These are phyloP conservation scores for Phyllotreta cruciferae DNA, from an alignment of 2,888 invertebrate genomes.

Conservation along the genomic window DNA sequence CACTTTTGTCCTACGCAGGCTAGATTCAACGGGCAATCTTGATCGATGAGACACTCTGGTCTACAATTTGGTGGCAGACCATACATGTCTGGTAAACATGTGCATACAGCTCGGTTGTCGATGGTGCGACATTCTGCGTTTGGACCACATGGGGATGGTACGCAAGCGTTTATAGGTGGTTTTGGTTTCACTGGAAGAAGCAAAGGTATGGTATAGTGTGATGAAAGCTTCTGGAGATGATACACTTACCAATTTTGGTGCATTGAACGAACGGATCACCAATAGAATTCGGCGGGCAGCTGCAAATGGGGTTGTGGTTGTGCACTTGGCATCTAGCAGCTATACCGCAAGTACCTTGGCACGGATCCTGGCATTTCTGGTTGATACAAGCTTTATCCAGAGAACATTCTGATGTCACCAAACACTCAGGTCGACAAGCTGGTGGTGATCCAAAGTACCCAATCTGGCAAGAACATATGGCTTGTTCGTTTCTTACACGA, in stretches of 20 bases:
- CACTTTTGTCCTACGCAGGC: constrained; percentile 78
- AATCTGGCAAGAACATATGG: constrained; percentile 69
- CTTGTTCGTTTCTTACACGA: constrained; percentile 63
- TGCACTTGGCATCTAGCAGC: constrained; percentile 67
- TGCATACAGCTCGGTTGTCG: constrained; percentile 73
- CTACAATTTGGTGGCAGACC: constrained; percentile 81
- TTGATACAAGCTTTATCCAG: constrained; percentile 68
- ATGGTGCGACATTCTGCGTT: constrained; percentile 72
- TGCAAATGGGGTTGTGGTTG: constrained; percentile 71
- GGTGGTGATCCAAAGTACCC: constrained; percentile 68
- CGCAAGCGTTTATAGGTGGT: constrained; percentile 68
- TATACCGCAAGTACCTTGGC: constrained; percentile 67
- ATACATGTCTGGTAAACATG: constrained; percentile 76
- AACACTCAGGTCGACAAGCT: constrained; percentile 67
- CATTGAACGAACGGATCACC: constrained; percentile 69
- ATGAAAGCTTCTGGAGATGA: not conserved
- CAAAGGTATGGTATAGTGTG: not conserved
- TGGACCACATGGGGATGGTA: constrained; percentile 76
- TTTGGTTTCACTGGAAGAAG: constrained; percentile 47
- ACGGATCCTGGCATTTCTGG: constrained; percentile 70
- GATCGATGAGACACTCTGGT: constrained; percentile 79
- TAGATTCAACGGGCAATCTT: constrained; percentile 77
- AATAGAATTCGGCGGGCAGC: constrained; percentile 66
- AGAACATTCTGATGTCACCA: constrained; percentile 68
- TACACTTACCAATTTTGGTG: constrained; percentile 58